phyloP scores from a whole-genome alignment of 1,140 invertebrate species.

The Bathynomus jamesi region DNA sequence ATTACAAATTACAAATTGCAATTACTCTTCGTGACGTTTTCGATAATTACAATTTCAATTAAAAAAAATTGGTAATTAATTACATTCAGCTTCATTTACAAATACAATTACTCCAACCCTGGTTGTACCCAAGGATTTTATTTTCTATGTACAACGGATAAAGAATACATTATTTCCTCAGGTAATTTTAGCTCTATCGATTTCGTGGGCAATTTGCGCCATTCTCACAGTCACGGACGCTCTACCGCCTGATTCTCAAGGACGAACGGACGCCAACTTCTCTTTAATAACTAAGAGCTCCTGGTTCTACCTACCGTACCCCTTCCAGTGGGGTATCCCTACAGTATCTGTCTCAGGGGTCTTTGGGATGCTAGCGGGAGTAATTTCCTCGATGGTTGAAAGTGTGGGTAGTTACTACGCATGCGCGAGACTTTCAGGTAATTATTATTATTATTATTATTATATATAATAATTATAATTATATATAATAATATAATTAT shows the following conservation, averaged over 20 bases:
- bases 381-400: slow-evolving; percentile 56
- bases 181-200: slow-evolving; percentile 68
- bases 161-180: no score
- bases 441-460: no score
- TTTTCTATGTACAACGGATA: no score
- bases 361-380: slow-evolving; percentile 73
- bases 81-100: no score
- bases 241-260: slow-evolving; percentile 59
- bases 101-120: no score
- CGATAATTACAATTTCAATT: no score
- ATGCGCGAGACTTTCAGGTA: slow-evolving; percentile 23
- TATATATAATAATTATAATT: no score
- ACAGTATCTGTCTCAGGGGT: slow-evolving; percentile 65
- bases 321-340: slow-evolving; percentile 68
- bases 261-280: slow-evolving; percentile 71
- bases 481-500: no score
- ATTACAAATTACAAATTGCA: no score
- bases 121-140: no score
- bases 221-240: slow-evolving; percentile 61
- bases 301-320: slow-evolving; percentile 6
- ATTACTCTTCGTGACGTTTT: no score
- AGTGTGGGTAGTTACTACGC: slow-evolving; percentile 19
- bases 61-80: no score
- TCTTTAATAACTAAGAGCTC: slow-evolving; percentile 9
- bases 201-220: slow-evolving; percentile 69